A percentile compares a stretch with the other conserved stretches of the same genome.
phyloP scores from a whole-genome alignment of 2,113 vertebrate genomes.

The Felis chaus region DNA sequence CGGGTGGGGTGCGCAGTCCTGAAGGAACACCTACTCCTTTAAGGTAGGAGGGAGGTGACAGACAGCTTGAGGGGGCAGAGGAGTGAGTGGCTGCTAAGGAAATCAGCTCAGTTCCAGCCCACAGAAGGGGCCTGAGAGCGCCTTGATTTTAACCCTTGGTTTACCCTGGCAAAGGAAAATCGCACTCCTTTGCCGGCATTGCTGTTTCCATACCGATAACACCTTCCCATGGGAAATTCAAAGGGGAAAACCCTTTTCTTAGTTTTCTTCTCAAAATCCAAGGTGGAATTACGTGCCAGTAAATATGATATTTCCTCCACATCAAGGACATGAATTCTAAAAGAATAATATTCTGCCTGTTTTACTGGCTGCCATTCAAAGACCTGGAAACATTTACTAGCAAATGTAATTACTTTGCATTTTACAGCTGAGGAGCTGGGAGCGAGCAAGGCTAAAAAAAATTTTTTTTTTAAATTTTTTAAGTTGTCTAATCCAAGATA shows the following conservation, averaged over 20 bases:
- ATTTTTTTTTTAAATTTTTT: neutral
- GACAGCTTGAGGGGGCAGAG: neutral
- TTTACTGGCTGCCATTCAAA: slow-evolving; percentile 69
- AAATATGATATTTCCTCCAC: slow-evolving; percentile 54
- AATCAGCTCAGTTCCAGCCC: neutral
- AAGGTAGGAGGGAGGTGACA: slow-evolving; percentile 23
- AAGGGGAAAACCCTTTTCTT: slow-evolving; percentile 6
- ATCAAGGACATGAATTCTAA: slow-evolving; percentile 55
- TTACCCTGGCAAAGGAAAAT: slow-evolving; percentile 29
- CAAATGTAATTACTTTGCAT: slow-evolving; percentile 67
- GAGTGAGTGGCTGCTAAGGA: neutral
- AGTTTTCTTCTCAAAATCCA: slow-evolving; percentile 48
- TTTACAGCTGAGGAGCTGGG: slow-evolving; percentile 42
- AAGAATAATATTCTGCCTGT: slow-evolving; percentile 62
- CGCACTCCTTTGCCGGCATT: neutral
- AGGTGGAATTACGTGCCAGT: slow-evolving; percentile 21
- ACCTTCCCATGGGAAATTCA: slow-evolving; percentile 11
- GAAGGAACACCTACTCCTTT: neutral
- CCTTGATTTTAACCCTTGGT: slow-evolving; percentile 60
- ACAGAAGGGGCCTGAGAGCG: neutral
- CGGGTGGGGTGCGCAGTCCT: neutral
- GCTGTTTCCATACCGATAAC: slow-evolving; percentile 12
- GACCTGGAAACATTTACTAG: slow-evolving; percentile 65
- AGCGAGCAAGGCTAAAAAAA: slow-evolving; percentile 12
- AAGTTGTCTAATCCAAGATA: neutral